These are phyloP conservation scores for Himalopsyche anomala DNA, from an alignment of 2,888 invertebrate species.

Conservation along the genomic window DNA sequence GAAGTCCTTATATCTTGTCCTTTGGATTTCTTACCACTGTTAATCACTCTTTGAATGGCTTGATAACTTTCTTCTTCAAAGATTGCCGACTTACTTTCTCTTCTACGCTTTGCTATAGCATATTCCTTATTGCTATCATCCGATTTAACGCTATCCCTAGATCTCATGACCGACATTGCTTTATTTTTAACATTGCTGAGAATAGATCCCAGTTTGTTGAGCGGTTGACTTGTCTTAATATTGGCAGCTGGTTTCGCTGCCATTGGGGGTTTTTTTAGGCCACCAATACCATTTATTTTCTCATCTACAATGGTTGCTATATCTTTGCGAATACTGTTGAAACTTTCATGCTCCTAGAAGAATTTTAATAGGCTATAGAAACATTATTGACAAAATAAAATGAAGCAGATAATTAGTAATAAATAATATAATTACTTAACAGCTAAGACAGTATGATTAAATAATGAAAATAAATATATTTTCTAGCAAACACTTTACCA, in stretches of 20 bases:
- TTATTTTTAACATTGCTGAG: slow-evolving; percentile 77
- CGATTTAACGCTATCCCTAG: slow-evolving; percentile 66
- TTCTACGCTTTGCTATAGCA: not conserved
- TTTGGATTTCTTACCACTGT: not conserved
- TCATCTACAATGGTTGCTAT: slow-evolving; percentile 74
- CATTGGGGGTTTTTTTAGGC: slow-evolving; percentile 55
- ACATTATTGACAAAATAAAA: too few relatives aligned
- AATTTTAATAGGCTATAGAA: slow-evolving; percentile 50
- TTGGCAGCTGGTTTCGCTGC: slow-evolving; percentile 66
- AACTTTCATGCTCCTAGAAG: slow-evolving; percentile 75
- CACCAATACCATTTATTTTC: slow-evolving; percentile 66
- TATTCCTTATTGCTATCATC: not conserved
- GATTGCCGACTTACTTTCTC: not conserved
- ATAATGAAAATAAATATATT: too few relatives aligned
- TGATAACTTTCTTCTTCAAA: slow-evolving; percentile 17
- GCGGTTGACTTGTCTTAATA: slow-evolving; percentile 67
- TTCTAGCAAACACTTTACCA: too few relatives aligned
- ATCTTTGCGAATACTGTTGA: slow-evolving; percentile 73
- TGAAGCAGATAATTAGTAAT: too few relatives aligned
- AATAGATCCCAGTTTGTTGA: slow-evolving; percentile 70
- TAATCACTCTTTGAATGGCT: not conserved
- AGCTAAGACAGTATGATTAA: too few relatives aligned
- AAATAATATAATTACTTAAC: too few relatives aligned
- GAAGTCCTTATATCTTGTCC: not conserved
- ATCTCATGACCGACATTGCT: slow-evolving; percentile 75